phyloP scores from a whole-genome alignment of 92 coral and sea anemone species.

The Isaurus tuberculatus region DNA sequence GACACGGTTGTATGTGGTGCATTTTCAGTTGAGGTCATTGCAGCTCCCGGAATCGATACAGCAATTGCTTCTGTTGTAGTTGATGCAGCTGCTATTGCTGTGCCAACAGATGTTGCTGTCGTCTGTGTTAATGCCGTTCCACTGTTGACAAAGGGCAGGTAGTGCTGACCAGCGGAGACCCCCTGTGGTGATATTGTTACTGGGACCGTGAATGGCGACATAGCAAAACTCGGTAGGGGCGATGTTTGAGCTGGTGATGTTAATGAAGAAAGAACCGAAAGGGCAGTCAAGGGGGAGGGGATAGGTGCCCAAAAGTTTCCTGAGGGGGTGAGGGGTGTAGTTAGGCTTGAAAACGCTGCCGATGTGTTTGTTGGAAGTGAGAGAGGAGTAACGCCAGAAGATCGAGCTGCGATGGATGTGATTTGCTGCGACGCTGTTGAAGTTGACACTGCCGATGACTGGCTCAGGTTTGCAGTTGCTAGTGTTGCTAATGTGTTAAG shows the following conservation, averaged over 20 bases:
- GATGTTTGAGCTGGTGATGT: slow-evolving; percentile 94
- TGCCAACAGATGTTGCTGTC: slow-evolving; percentile 47
- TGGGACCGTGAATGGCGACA: slow-evolving; percentile 95
- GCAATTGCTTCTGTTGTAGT: slow-evolving; percentile 44
- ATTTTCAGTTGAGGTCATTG: slow-evolving; percentile 52
- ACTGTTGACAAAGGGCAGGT: slow-evolving; percentile 68
- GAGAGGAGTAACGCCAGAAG: slow-evolving; percentile 82
- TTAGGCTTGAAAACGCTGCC: slow-evolving; percentile 68
- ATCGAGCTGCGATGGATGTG: slow-evolving; percentile 76
- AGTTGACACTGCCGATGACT: slow-evolving; percentile 80
- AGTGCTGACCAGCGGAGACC: slow-evolving; percentile 77
- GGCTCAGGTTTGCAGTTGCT: slow-evolving; percentile 94
- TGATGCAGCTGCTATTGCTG: slow-evolving; percentile 47
- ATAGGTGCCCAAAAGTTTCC: slow-evolving; percentile 78
- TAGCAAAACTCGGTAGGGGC: slow-evolving; percentile 88
- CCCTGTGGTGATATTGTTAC: slow-evolving; percentile 79
- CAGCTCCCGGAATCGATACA: slow-evolving; percentile 51
- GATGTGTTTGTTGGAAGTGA: slow-evolving; percentile 90
- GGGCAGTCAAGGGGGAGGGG: slow-evolving; percentile 95
- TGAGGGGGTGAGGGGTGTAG: slow-evolving; percentile 95
- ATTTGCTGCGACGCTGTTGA: slow-evolving; percentile 84
- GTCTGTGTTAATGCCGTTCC: slow-evolving; percentile 44
- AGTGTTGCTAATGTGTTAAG: slow-evolving; percentile 96
- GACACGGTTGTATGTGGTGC: slow-evolving; percentile 57
- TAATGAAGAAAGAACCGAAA: slow-evolving; percentile 90